Base-by-base conservation (phyloP, 2,113 vertebrate species). In the Tapirus terrestris region DNA sequence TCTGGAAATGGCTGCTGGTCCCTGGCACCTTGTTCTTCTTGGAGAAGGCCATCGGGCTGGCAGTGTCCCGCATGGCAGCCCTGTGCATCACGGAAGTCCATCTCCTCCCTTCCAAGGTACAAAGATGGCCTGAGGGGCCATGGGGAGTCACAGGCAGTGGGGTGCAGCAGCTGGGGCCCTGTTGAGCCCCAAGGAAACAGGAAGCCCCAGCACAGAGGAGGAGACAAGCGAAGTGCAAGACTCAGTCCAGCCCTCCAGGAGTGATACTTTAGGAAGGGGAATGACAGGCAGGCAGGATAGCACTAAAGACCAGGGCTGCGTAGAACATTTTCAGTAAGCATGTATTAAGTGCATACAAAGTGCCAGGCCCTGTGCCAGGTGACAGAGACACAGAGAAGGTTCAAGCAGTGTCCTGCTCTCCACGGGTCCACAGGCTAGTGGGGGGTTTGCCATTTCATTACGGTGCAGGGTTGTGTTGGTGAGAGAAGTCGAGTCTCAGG, bases 1-100 rank as follows among this genome's bases (percentile, higher is more conserved):
- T 99, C 98, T 99, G 99, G 99, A 99, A 99, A 98, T 99, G 99
- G 99, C 99, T 99, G 39, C 93, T 98, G 17, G 98, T 98, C 21
- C 99, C 99, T 0, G 99, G 99, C 8, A 82, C 99, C 45, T 16
- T 99, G 8, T 99, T 99, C 21, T 33, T 98, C 43, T 95, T 99
- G 96, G 99, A 99, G 98, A 99, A 99, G 98, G 92, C 97, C 2
- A 84, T 99, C 0, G 99, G 99, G 20, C 98, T 99, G 33, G 98
- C 96, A 0, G 94, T 98, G 48, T 98, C 99, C 36, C 99, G 87
- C 2, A 99, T 99, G 1, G 98, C 98, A 0, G 98, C 99, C 7
- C 98, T 99, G 39, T 98, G 97, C 98, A 99, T 99, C 1, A 96
- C 99, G 95, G 99, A 99, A 96, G 99, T 99, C 98, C 99, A 99